Evolutionary conservation across 2,888 invertebrate species (phyloP).

Genomic region (Zaprionus bogoriensis): DNA sequence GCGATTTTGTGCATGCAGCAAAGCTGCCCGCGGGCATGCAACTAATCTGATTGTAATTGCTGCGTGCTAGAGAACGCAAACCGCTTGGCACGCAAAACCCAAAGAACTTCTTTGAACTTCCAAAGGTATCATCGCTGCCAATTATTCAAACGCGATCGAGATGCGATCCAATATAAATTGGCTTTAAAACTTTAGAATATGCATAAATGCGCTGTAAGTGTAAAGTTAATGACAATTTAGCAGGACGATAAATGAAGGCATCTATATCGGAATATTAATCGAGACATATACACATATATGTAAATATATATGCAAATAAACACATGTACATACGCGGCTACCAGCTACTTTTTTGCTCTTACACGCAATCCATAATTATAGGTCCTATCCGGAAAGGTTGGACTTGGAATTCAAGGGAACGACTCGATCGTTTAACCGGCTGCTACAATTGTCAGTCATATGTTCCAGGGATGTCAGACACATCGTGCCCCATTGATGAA

Average conservation of each 20-base stretch:
- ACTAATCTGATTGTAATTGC: constrained; percentile 73
- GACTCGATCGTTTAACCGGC: constrained; percentile 57
- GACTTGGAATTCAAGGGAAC: constrained; percentile 24
- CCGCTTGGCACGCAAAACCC: constrained; percentile 48
- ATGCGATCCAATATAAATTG: constrained; percentile 59
- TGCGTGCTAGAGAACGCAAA: constrained; percentile 52
- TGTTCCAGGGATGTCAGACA: constrained; percentile 55
- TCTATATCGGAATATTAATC: neutral
- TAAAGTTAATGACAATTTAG: too few relatives aligned
- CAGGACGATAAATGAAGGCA: neutral
- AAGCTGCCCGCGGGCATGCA: constrained; percentile 38
- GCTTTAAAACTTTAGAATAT: constrained; percentile 21
- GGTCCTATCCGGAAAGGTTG: constrained; percentile 48
- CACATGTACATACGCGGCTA: neutral
- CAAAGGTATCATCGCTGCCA: constrained; percentile 44
- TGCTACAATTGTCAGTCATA: constrained; percentile 72
- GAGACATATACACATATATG: neutral
- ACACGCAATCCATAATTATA: constrained; percentile 60
- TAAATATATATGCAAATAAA: neutral
- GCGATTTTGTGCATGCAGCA: constrained; percentile 13
- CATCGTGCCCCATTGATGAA: constrained; percentile 17
- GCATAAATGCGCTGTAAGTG: neutral
- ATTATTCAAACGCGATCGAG: constrained; percentile 66
- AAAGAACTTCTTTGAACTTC: constrained; percentile 21
- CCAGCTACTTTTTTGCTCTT: constrained; percentile 4